A percentile compares a stretch with the other conserved stretches of the same genome.
Conservation (phyloP, 2,888 invertebrate species). For the Mythimna albipuncta region DNA sequence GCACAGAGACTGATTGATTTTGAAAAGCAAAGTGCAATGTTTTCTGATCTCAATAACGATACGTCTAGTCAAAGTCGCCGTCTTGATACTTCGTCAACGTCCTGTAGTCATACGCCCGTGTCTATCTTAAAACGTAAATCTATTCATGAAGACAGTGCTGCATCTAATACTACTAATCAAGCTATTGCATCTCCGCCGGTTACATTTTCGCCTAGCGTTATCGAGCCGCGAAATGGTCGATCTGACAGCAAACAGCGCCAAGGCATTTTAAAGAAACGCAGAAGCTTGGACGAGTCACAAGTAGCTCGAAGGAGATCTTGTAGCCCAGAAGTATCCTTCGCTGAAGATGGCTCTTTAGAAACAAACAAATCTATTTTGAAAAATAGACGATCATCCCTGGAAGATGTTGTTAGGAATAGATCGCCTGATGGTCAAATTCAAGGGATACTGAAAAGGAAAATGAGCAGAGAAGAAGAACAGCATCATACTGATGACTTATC, state of each 20-base stretch:
- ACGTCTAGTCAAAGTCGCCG: conserved; percentile 89
- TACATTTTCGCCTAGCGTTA: conserved; percentile 94
- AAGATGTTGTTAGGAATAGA: conserved; percentile 92
- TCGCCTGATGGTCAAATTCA: conserved; percentile 92
- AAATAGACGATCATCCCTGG: conserved; percentile 93
- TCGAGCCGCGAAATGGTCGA: conserved; percentile 92
- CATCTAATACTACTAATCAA: conserved; percentile 88
- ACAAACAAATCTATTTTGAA: conserved; percentile 92
- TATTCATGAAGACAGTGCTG: conserved; percentile 88
- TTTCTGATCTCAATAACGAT: conserved; percentile 90
- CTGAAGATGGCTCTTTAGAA: conserved; percentile 90
- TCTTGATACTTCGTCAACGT: conserved; percentile 81
- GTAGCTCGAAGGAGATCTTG: conserved; percentile 93
- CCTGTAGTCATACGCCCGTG: conserved; percentile 88
- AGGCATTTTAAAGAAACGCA: conserved; percentile 95
- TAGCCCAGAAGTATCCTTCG: conserved; percentile 92
- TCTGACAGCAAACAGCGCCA: conserved; percentile 91
- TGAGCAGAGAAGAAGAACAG: conserved; percentile 92
- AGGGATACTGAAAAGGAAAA: conserved; percentile 93
- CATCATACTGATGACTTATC: conserved; percentile 92
- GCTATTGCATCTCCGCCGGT: conserved; percentile 92
- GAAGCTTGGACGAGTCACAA: conserved; percentile 95
- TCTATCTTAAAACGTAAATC: conserved; percentile 94
- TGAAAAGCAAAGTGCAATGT: conserved; percentile 90
- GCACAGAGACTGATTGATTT: conserved; percentile 90